phyloP scores from a whole-genome alignment of 2,113 vertebrate genomes.

The Eclectus roratus region DNA sequence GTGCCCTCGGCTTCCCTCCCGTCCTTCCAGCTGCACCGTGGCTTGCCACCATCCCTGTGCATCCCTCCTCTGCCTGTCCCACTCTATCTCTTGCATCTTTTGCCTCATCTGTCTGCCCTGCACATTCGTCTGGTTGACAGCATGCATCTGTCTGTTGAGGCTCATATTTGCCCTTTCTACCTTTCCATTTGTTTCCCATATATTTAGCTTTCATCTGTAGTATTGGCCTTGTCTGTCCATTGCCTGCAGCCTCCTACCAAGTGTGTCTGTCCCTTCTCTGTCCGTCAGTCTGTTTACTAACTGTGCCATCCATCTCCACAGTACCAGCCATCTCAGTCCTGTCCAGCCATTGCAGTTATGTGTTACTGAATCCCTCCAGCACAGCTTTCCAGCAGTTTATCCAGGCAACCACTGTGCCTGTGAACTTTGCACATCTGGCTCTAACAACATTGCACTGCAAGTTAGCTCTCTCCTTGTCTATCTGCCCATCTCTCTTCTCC shows the following conservation, averaged over 20 bases:
- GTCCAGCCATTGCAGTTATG: background rate
- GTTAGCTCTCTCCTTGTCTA: background rate
- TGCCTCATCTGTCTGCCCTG: background rate
- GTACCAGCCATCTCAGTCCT: slow-evolving; percentile 3
- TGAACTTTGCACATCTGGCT: slow-evolving; percentile 63
- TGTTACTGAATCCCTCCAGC: background rate
- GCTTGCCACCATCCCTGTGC: background rate
- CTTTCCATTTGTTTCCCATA: background rate
- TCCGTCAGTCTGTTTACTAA: background rate
- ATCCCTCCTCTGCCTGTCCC: slow-evolving; percentile 7
- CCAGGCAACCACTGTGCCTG: background rate
- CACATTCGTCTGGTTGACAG: background rate
- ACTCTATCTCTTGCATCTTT: background rate
- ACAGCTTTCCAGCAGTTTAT: slow-evolving; percentile 22
- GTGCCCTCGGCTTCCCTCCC: background rate
- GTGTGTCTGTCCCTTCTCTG: background rate
- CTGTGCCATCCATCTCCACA: background rate
- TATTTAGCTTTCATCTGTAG: background rate
- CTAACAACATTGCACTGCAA: background rate
- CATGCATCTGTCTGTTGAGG: background rate
- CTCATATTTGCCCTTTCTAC: background rate
- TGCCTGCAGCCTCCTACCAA: background rate
- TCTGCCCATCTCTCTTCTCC: slow-evolving; percentile 30
- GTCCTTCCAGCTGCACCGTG: background rate
- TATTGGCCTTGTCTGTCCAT: slow-evolving; percentile 23